phyloP scores from a whole-genome alignment of 2,888 invertebrate species.

The Dorcus hopei region DNA sequence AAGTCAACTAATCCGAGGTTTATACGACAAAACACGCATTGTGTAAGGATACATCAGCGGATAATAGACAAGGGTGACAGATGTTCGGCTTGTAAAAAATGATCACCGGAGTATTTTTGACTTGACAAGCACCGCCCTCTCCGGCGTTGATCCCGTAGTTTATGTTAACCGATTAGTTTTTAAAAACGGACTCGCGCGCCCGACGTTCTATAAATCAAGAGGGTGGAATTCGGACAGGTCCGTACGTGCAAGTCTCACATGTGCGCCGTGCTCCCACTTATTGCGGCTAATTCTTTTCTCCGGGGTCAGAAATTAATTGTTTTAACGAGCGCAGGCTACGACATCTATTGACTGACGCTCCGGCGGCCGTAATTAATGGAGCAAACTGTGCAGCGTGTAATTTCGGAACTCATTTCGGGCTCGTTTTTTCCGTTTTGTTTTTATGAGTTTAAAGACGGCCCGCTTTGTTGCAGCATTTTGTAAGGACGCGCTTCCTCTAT shows the following conservation, averaged over 20 bases:
- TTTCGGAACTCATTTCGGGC: neutral
- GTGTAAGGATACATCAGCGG: constrained; percentile 13
- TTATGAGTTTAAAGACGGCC: neutral
- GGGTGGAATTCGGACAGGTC: constrained; percentile 8
- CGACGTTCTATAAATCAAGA: constrained; percentile 13
- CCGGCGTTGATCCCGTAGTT: constrained; percentile 4
- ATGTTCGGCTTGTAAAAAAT: constrained; percentile 43
- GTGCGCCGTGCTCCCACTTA: constrained; percentile 6
- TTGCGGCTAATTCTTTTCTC: neutral
- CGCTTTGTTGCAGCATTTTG: neutral
- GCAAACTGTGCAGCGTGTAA: too few species aligned
- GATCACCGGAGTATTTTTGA: constrained; percentile 20
- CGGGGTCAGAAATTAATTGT: neutral
- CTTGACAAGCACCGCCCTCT: constrained; percentile 6
- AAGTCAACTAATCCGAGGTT: constrained; percentile 25
- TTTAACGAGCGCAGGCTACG: neutral
- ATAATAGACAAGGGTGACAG: constrained; percentile 33
- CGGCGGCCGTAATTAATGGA: too few species aligned
- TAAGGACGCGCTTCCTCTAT: neutral
- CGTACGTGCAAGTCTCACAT: constrained; percentile 13
- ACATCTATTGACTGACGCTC: neutral
- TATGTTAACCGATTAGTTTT: constrained; percentile 18
- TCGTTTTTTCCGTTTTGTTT: neutral
- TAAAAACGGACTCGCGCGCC: constrained; percentile 5
- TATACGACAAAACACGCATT: constrained; percentile 26